phyloP scores from a whole-genome alignment of 2,113 vertebrate genomes.

The Hippocampus mohnikei region DNA sequence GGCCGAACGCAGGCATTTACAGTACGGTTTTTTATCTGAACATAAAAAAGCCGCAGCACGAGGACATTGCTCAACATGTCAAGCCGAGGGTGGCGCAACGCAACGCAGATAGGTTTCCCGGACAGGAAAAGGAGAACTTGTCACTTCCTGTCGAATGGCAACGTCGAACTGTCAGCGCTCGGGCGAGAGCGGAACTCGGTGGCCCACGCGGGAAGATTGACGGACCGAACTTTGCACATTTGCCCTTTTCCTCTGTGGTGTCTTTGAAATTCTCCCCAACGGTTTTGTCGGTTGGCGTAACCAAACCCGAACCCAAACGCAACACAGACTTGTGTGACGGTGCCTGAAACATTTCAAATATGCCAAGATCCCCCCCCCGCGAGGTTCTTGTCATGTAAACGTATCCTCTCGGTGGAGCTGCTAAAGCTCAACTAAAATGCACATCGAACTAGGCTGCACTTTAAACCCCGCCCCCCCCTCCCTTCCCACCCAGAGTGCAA shows the following conservation, averaged over 20 bases:
- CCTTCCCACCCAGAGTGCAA: background rate
- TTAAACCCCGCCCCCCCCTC: background rate
- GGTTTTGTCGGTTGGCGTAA: background rate
- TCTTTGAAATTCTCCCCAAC: background rate
- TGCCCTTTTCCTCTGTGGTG: background rate
- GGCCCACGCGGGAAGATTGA: background rate
- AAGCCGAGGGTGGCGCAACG: conserved; percentile 32
- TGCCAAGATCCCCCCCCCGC: background rate
- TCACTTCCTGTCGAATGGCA: conserved; percentile 45
- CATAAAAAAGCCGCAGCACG: conserved; percentile 15
- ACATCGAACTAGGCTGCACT: background rate
- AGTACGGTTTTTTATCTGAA: conserved; percentile 29
- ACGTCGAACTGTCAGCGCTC: conserved; percentile 42
- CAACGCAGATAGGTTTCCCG: conserved; percentile 35
- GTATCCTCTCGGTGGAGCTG: background rate
- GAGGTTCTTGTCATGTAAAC: background rate
- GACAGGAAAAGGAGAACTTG: conserved; percentile 47
- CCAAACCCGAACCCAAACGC: no score
- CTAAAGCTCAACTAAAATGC: background rate
- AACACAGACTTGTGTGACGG: no score
- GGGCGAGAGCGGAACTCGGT: conserved; percentile 24
- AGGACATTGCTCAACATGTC: conserved; percentile 54
- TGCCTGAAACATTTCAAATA: background rate
- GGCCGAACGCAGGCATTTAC: conserved; percentile 46
- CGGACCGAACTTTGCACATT: background rate